Percentiles rank a stretch among this genome's conserved stretches.
These are phyloP conservation scores for Clytia hemisphaerica DNA, from an alignment of 30 jellyfish, hydroid and myxozoan genomes.

Conservation along the genomic window DNA sequence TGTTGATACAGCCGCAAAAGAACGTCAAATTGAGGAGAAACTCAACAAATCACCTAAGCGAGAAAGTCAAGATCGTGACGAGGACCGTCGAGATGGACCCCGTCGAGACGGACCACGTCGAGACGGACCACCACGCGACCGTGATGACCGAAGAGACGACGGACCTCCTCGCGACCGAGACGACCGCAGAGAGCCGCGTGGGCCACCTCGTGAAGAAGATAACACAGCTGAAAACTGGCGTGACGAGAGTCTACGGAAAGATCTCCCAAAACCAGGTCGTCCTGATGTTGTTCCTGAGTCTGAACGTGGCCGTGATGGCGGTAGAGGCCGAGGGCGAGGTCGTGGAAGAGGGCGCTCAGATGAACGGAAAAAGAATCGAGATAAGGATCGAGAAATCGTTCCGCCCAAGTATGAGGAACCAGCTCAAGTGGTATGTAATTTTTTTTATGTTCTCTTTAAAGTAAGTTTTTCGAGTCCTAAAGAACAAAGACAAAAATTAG, in stretches of 20 bases:
- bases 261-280: not conserved
- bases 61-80: not conserved
- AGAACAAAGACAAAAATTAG: too few relatives aligned
- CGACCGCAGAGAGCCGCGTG: conserved; percentile 10
- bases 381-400: not conserved
- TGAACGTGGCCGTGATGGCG: not conserved
- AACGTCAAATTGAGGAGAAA: conserved; percentile 65
- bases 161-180: not conserved
- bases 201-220: not conserved
- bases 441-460: too few relatives aligned
- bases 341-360: conserved; percentile 26
- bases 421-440: conserved; percentile 27
- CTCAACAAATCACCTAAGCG: conserved; percentile 1
- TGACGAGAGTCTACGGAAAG: conserved; percentile 26
- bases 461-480: too few relatives aligned
- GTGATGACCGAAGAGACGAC: conserved; percentile 1
- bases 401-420: conserved; percentile 42
- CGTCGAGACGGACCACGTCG: not conserved
- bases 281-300: not conserved
- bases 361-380: conserved; percentile 2
- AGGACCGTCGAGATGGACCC: not conserved
- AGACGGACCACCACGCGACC: conserved; percentile 5
- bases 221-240: conserved; percentile 45
- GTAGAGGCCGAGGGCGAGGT: conserved; percentile 11
- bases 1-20: conserved; percentile 88